A percentile compares a stretch with the other conserved stretches of the same genome.
phyloP scores from a whole-genome alignment of 2,888 invertebrate species.

The Tribolium freemani region DNA sequence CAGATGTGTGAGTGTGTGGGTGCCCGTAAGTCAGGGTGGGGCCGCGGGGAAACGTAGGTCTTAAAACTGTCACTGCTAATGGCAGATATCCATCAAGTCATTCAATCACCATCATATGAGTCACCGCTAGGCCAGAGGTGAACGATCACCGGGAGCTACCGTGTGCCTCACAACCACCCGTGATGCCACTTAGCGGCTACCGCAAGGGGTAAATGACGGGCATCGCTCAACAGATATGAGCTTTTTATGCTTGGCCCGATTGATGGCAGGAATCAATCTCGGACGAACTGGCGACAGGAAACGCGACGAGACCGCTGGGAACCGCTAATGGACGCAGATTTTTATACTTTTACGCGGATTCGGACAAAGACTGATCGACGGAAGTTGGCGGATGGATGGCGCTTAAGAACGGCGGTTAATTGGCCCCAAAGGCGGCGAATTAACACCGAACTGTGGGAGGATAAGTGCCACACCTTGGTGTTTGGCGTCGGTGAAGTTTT shows the following conservation, averaged over 20 bases:
- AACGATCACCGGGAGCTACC: conserved; percentile 49
- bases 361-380: too few species aligned
- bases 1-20: conserved; percentile 57
- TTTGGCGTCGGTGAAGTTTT: too few species aligned
- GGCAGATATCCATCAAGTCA: conserved; percentile 69
- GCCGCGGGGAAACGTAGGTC: conserved; percentile 54
- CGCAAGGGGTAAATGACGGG: conserved; percentile 56
- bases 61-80: conserved; percentile 69
- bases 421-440: too few species aligned
- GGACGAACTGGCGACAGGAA: conserved; percentile 22
- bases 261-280: conserved; percentile 40
- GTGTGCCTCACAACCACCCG: conserved; percentile 40
- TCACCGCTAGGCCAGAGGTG: conserved; percentile 57
- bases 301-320: neutral
- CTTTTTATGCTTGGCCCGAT: conserved; percentile 34
- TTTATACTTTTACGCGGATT: too few species aligned
- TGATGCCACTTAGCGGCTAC: conserved; percentile 47
- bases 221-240: conserved; percentile 50
- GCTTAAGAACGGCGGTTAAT: too few species aligned
- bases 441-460: neutral
- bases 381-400: too few species aligned
- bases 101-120: conserved; percentile 68
- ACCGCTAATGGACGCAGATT: too few species aligned
- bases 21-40: conserved; percentile 45
- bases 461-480: neutral